These are phyloP conservation scores for Forbesichthys agassizii DNA, from an alignment of 2,113 vertebrate species.

Conservation along the genomic window DNA sequence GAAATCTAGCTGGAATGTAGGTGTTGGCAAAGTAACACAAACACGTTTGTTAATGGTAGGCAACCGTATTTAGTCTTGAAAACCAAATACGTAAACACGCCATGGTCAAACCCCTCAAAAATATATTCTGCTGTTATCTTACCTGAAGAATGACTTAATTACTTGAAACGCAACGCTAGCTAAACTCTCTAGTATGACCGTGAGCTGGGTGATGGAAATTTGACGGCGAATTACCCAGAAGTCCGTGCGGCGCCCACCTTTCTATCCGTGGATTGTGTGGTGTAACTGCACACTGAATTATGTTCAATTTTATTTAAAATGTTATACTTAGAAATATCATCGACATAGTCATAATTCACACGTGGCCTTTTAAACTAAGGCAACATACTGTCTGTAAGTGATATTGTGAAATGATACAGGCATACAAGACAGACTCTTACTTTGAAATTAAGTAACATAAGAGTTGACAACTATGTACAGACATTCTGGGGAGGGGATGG, in stretches of 20 bases:
- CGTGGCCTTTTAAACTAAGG: no score
- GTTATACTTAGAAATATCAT: not conserved
- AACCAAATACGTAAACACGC: not conserved
- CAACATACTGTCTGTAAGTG: no score
- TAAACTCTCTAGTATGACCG: slow-evolving; percentile 12
- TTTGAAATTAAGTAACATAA: no score
- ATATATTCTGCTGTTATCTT: not conserved
- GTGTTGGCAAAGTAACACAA: not conserved
- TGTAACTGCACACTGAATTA: not conserved
- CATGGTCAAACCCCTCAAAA: not conserved
- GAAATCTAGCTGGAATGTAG: not conserved
- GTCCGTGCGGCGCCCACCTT: not conserved
- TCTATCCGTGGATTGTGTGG: no score
- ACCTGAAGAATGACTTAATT: slow-evolving; percentile 12
- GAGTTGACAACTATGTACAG: no score
- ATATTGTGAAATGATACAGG: no score
- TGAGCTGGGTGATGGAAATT: slow-evolving; percentile 7
- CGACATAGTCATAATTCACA: no score
- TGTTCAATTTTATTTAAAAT: not conserved
- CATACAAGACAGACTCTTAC: no score
- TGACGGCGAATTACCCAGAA: slow-evolving; percentile 15
- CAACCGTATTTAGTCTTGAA: not conserved
- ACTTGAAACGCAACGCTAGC: not conserved
- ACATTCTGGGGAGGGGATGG: no score
- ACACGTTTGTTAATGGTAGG: not conserved